phyloP scores from a whole-genome alignment of 2,113 vertebrate species.

The Ranitomeya imitator region DNA sequence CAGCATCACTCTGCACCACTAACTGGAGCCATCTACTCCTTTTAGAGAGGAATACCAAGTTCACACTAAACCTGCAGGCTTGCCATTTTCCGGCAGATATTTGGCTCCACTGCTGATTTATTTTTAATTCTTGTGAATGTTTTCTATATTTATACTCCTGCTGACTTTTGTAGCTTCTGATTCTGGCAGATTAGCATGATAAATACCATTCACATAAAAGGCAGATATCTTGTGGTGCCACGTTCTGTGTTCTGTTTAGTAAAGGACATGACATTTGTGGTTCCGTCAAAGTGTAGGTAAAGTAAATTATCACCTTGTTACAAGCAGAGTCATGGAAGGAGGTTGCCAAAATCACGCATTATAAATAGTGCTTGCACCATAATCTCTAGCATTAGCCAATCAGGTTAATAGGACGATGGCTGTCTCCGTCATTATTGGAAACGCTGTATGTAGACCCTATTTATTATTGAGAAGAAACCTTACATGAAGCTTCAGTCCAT shows the following conservation, averaged over 20 bases:
- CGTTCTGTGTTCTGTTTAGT: neutral
- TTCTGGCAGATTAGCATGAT: conserved; percentile 22
- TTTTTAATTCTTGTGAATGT: conserved; percentile 17
- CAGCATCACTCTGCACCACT: conserved; percentile 33
- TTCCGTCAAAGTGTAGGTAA: neutral
- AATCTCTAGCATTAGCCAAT: neutral
- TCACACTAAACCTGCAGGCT: conserved; percentile 7
- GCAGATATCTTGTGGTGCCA: neutral
- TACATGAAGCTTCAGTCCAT: neutral
- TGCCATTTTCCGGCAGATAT: conserved; percentile 45
- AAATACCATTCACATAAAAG: neutral
- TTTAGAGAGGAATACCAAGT: conserved; percentile 10
- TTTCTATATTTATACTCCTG: conserved; percentile 29
- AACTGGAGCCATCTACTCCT: conserved; percentile 17
- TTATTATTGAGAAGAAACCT: neutral
- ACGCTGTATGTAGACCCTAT: neutral
- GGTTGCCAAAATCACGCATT: neutral
- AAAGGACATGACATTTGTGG: neutral
- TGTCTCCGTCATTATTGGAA: neutral
- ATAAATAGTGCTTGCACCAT: neutral
- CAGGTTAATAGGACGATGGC: neutral
- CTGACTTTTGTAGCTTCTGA: conserved; percentile 18
- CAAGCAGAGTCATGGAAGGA: conserved; percentile 21
- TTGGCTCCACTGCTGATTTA: conserved; percentile 32
- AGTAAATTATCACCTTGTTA: conserved; percentile 34